Conservation (phyloP, 2,888 invertebrate species). For the Amphipoea lucens region DNA sequence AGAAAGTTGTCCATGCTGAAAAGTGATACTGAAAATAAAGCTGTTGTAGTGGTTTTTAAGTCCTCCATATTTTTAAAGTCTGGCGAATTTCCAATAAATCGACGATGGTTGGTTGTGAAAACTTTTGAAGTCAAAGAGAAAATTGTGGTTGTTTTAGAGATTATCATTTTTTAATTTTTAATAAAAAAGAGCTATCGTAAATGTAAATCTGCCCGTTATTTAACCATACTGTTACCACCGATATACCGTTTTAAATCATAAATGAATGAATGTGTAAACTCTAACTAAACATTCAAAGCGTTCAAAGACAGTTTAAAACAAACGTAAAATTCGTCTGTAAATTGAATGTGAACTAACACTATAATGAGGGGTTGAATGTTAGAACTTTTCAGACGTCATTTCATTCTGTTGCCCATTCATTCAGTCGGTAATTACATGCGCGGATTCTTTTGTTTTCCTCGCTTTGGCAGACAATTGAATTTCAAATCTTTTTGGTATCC, state of each 20-base stretch:
- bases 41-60: slow-evolving; percentile 48
- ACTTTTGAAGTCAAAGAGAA: slow-evolving; percentile 6
- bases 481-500: slow-evolving; percentile 76
- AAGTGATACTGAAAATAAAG: slow-evolving; percentile 33
- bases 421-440: slow-evolving; percentile 81
- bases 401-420: slow-evolving; percentile 77
- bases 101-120: neutral
- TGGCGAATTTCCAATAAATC: slow-evolving; percentile 54
- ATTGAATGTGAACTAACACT: slow-evolving; percentile 69
- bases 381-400: slow-evolving; percentile 84
- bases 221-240: no score
- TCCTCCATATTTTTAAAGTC: slow-evolving; percentile 25
- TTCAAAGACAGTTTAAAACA: slow-evolving; percentile 34
- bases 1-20: slow-evolving; percentile 21
- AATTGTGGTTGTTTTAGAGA: neutral
- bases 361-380: slow-evolving; percentile 66
- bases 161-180: neutral
- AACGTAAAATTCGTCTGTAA: slow-evolving; percentile 50
- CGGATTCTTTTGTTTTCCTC: slow-evolving; percentile 78
- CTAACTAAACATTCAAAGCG: slow-evolving; percentile 2
- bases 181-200: neutral
- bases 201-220: no score
- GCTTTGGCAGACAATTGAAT: slow-evolving; percentile 82
- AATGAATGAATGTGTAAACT: neutral
- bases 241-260: no score